Evolutionary conservation across 2,888 invertebrate genomes (phyloP).

Genomic region (Acanthococcus lagerstroemiae): DNA sequence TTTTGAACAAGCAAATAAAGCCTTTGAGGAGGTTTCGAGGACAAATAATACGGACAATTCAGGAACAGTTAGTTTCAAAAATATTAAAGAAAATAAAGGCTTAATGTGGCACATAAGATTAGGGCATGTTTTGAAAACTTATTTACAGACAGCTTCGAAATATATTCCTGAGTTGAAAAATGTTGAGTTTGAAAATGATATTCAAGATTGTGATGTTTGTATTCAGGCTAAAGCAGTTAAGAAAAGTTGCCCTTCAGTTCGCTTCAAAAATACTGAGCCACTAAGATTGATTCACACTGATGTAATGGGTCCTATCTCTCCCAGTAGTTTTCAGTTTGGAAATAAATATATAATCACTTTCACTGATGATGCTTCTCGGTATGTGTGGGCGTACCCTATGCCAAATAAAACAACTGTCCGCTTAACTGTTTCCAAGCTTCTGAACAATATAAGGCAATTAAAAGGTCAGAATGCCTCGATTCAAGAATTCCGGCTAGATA

Average conservation of each 20-base stretch:
- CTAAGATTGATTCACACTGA: too few species aligned
- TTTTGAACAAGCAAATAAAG: not conserved
- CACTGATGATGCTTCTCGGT: not conserved
- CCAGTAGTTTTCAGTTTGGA: not conserved
- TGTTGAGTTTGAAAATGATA: constrained; percentile 12
- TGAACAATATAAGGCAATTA: not conserved
- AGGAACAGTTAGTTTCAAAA: too few species aligned
- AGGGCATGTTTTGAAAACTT: too few species aligned
- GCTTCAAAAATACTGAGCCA: too few species aligned
- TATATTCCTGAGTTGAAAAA: too few species aligned
- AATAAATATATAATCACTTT: constrained; percentile 10
- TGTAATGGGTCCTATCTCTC: not conserved
- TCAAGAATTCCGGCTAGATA: too few species aligned
- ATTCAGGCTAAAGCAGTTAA: too few species aligned
- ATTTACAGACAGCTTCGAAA: too few species aligned
- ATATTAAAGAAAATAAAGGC: not conserved
- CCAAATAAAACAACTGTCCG: constrained; percentile 1
- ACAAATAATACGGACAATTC: too few species aligned
- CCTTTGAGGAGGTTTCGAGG: not conserved
- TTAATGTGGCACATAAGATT: constrained; percentile 7
- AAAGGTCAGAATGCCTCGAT: not conserved
- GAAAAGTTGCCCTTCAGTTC: not conserved
- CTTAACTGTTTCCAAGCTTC: constrained; percentile 1
- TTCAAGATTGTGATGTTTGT: not conserved
- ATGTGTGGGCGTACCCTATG: too few species aligned